Base-by-base conservation (phyloP, 2,113 vertebrate genomes). In the Eulacestoma nigropectus region DNA sequence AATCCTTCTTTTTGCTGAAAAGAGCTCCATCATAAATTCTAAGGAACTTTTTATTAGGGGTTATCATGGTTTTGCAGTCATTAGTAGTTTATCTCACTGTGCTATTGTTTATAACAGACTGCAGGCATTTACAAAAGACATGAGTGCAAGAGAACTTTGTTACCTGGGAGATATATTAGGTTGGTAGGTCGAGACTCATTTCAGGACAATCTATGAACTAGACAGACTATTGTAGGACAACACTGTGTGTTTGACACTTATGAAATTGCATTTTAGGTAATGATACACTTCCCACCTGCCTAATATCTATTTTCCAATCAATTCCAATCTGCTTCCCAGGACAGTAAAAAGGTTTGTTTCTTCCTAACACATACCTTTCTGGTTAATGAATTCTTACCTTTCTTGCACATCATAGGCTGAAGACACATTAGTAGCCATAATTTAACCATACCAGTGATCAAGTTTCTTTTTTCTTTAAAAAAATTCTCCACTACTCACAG, bases 181-280 rank as follows among this genome's bases (percentile, higher is more conserved):
- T 46, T 70, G 26, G 16, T 16, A 65, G 33, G 33, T 55, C 8
- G 13, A 57, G 33, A 65, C 50, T 86, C 37, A 65, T 86, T 88
- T 77, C n/a, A 60, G 75, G 37, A 83, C 80, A 75, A 84, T 89
- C 89, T 84, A 64, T 87, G 88, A 65, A 25, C 20, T 39, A 63
- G 47, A 32, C 20, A 70, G 46, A 46, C 13, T 74, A 50, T 10
- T 81, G 33, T 29, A 67, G 64, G 64, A 49, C 26, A 92, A 46
- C 52, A 89, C 26, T 67, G 25, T 68, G 32, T 35, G 29, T 56
- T 81, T 96, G 94, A 87, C 83, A 91, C 69, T 67, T 81, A 89
- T 3, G 65, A 97, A 96, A 96, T 95, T 95, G 64, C 73, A 75
- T 90, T 92, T 90, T 92, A 84, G 80, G 49, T 91, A 95, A 92